These are phyloP conservation scores for Heliconius hortense DNA, from an alignment of 2,888 invertebrate genomes.

Conservation along the genomic window DNA sequence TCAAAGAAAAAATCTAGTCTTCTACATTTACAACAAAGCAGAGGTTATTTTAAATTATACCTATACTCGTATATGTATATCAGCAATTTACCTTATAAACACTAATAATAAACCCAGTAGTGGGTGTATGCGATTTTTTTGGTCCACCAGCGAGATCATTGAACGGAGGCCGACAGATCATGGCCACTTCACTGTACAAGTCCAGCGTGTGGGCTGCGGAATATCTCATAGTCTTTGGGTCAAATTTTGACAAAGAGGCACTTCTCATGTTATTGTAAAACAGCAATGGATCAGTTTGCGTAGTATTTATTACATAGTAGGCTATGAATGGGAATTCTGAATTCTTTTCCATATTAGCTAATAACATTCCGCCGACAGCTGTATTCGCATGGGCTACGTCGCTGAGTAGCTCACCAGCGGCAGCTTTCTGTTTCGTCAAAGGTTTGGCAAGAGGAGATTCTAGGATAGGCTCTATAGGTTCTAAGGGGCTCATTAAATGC, in stretches of 20 bases:
- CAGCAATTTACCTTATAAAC: conserved; percentile 87
- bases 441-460: conserved; percentile 93
- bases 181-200: conserved; percentile 94
- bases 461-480: conserved; percentile 91
- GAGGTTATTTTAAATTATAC: no score
- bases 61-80: not conserved
- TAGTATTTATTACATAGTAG: conserved; percentile 94
- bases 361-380: conserved; percentile 90
- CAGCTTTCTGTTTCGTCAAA: conserved; percentile 87
- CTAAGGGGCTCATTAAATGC: conserved; percentile 94
- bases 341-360: conserved; percentile 94
- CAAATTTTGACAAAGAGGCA: conserved; percentile 92
- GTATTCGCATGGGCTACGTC: conserved; percentile 89
- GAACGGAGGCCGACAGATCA: conserved; percentile 93
- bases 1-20: no score
- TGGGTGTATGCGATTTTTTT: conserved; percentile 89
- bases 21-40: no score
- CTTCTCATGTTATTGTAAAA: conserved; percentile 93
- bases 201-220: conserved; percentile 94
- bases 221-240: conserved; percentile 88
- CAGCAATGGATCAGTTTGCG: conserved; percentile 91
- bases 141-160: conserved; percentile 88
- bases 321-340: conserved; percentile 96
- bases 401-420: conserved; percentile 88
- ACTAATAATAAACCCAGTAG: conserved; percentile 95